Conservation (phyloP, 2,797 vertebrate species). For the Huso huso region DNA sequence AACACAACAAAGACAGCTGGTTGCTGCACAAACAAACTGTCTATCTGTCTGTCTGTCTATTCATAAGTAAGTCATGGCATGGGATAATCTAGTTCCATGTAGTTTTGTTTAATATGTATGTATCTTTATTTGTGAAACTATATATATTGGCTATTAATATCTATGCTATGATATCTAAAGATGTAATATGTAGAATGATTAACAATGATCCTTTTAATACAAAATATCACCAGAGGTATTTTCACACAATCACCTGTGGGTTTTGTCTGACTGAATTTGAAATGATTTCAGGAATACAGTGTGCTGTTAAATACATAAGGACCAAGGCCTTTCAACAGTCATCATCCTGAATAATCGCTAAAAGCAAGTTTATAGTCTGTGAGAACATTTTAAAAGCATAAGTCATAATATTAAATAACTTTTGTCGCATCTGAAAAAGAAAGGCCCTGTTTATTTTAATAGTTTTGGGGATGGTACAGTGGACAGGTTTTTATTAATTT, state of each 20-base stretch:
- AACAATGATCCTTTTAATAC: too few species aligned
- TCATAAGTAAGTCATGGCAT: not conserved
- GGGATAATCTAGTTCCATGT: too few species aligned
- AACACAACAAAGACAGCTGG: too few species aligned
- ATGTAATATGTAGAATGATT: too few species aligned
- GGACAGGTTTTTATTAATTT: slow-evolving; percentile 4
- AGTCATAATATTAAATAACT: not conserved
- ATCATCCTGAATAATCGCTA: slow-evolving; percentile 6
- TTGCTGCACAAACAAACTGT: too few species aligned
- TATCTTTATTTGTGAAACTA: not conserved
- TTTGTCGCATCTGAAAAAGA: slow-evolving; percentile 1
- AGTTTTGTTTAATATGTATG: not conserved
- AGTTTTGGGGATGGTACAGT: not conserved
- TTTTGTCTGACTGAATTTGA: not conserved
- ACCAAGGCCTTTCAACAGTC: slow-evolving; percentile 4
- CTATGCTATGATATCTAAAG: not conserved
- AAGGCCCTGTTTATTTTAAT: slow-evolving; percentile 5
- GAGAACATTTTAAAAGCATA: slow-evolving; percentile 7
- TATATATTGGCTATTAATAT: too few species aligned
- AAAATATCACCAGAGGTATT: too few species aligned
- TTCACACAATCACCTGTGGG: too few species aligned
- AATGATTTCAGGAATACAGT: not conserved
- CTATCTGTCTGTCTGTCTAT: too few species aligned
- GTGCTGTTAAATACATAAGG: not conserved
- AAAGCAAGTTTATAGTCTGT: not conserved